Conservation (phyloP, 2,888 invertebrate genomes). For the Amphipyra berbera region DNA sequence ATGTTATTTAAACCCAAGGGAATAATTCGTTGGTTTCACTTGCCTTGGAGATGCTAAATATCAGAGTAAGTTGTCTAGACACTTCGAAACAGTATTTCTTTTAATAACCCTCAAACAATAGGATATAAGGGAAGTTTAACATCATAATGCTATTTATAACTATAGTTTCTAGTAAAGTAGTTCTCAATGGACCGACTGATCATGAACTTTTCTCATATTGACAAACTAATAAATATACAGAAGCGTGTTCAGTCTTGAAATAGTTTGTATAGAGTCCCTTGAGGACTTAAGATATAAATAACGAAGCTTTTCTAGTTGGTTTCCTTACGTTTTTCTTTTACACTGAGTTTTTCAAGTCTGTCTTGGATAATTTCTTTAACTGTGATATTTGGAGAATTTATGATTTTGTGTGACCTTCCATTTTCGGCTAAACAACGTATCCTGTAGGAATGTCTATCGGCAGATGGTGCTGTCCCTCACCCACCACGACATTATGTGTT, state of each 20-base stretch:
- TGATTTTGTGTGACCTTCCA: too few relatives aligned
- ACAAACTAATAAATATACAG: slow-evolving; percentile 6
- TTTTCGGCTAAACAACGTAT: too few relatives aligned
- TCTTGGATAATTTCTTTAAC: background rate
- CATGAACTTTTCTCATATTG: slow-evolving; percentile 21
- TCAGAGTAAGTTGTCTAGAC: background rate
- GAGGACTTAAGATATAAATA: slow-evolving; percentile 2
- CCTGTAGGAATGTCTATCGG: too few relatives aligned
- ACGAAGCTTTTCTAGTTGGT: slow-evolving; percentile 11
- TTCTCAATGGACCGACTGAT: slow-evolving; percentile 5
- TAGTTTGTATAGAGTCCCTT: background rate
- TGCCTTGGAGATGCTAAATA: slow-evolving; percentile 6
- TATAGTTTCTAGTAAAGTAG: background rate
- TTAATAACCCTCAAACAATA: background rate
- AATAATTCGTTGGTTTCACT: slow-evolving; percentile 7
- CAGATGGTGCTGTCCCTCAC: too few relatives aligned
- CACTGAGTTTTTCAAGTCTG: slow-evolving; percentile 1
- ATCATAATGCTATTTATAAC: background rate
- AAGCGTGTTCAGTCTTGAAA: background rate
- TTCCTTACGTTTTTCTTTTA: slow-evolving; percentile 6
- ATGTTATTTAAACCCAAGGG: slow-evolving; percentile 22
- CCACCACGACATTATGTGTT: too few relatives aligned
- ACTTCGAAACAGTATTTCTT: background rate
- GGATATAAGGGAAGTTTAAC: background rate
- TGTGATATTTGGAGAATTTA: too few relatives aligned